Percentiles rank a stretch among this genome's conserved stretches.
phyloP scores from a whole-genome alignment of 1,140 invertebrate genomes.

The Hetaerina americana region DNA sequence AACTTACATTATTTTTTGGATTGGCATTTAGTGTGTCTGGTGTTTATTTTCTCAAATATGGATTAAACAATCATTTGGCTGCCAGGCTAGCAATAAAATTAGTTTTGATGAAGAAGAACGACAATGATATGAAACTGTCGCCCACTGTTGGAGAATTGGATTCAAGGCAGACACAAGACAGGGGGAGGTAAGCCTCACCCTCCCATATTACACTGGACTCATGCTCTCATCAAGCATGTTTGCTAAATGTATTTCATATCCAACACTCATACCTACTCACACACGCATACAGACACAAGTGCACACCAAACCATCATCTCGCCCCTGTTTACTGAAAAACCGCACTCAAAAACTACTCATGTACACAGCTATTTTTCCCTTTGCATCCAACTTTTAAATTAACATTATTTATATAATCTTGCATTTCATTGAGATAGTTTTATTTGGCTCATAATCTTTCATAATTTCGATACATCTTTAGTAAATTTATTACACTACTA shows the following conservation, averaged over 20 bases:
- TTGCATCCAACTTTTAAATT: neutral
- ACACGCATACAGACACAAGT: neutral
- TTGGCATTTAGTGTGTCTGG: no score
- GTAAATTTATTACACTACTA: neutral
- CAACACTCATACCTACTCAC: neutral
- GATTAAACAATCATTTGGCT: neutral
- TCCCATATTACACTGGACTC: no score
- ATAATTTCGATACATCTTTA: neutral
- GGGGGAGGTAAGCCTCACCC: neutral
- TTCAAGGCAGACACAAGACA: neutral
- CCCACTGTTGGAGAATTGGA: no score
- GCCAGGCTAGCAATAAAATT: neutral
- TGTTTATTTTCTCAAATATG: no score
- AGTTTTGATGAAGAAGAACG: neutral
- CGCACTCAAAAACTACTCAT: neutral
- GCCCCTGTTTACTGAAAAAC: neutral
- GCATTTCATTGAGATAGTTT: neutral
- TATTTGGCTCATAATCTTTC: neutral
- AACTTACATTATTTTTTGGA: no score
- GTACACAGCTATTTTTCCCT: neutral
- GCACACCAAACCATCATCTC: neutral
- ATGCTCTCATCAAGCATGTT: no score
- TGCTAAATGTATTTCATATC: neutral
- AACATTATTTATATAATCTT: neutral
- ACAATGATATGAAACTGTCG: no score